Conservation (phyloP, 2,888 invertebrate species). For the Cryptocephalus moraei region DNA sequence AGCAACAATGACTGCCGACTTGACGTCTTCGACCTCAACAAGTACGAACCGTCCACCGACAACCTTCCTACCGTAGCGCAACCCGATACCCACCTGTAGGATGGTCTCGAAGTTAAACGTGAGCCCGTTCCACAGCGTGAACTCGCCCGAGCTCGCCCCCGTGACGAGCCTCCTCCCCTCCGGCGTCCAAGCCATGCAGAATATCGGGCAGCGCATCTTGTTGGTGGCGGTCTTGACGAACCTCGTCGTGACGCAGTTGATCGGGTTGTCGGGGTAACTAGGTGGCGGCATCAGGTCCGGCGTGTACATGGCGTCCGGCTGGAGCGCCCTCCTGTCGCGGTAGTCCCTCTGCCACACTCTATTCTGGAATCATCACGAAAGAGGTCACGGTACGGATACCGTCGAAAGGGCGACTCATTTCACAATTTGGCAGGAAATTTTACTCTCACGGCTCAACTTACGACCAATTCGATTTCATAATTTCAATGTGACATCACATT, state of each 20-base stretch:
- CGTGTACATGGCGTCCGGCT: slow-evolving; percentile 93
- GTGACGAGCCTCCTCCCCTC: slow-evolving; percentile 96
- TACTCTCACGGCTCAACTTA: too few species aligned
- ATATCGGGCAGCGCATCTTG: slow-evolving; percentile 99
- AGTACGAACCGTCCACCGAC: too few species aligned
- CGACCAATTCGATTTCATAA: too few species aligned
- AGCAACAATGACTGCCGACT: too few species aligned
- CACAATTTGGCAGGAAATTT: not conserved
- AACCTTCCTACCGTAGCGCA: too few species aligned
- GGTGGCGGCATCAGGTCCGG: slow-evolving; percentile 89
- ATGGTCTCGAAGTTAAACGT: slow-evolving; percentile 99
- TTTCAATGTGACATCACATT: too few species aligned
- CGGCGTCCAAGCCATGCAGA: slow-evolving; percentile 98
- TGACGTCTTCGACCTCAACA: too few species aligned
- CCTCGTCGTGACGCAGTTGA: slow-evolving; percentile 88
- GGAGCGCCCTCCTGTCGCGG: slow-evolving; percentile 77
- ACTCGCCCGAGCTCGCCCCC: slow-evolving; percentile 98
- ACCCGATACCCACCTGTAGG: slow-evolving; percentile 61
- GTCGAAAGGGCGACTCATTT: not conserved
- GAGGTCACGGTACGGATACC: not conserved
- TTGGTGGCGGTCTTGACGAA: slow-evolving; percentile 99
- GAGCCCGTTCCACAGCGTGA: slow-evolving; percentile 98
- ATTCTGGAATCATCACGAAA: slow-evolving; percentile 44
- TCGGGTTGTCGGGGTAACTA: slow-evolving; percentile 89
- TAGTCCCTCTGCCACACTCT: slow-evolving; percentile 93